Evolutionary conservation across 1,140 invertebrate genomes (phyloP).

Genomic region (Batillaria attramentaria): DNA sequence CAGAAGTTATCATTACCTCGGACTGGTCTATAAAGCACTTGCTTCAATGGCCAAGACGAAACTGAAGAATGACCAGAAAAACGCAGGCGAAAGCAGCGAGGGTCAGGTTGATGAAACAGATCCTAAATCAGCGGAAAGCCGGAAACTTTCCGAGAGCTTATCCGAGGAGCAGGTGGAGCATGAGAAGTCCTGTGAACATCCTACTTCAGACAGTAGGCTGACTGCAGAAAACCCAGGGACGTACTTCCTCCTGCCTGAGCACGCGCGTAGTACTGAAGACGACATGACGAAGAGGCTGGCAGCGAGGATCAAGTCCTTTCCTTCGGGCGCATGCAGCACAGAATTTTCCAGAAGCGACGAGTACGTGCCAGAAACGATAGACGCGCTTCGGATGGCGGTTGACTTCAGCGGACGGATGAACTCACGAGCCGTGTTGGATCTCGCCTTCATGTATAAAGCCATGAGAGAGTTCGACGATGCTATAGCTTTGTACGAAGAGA

Average conservation of each 20-base stretch:
- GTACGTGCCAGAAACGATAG: background rate
- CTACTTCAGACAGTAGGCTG: background rate
- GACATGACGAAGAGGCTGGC: no score
- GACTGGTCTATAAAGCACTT: slow-evolving; percentile 5
- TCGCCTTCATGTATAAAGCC: background rate
- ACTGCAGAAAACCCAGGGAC: background rate
- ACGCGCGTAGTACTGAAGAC: no score
- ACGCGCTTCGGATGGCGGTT: background rate
- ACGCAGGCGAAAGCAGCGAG: background rate
- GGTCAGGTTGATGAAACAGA: background rate
- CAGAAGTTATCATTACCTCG: background rate
- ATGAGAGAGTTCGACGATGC: background rate
- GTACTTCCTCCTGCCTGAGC: no score
- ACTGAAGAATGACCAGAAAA: background rate
- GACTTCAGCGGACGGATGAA: slow-evolving; percentile 3
- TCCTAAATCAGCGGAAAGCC: no score
- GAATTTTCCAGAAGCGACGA: background rate
- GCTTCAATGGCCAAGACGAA: background rate
- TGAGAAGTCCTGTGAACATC: background rate
- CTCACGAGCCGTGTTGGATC: slow-evolving; percentile 6
- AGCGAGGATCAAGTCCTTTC: no score
- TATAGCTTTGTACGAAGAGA: background rate
- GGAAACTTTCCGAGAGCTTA: background rate
- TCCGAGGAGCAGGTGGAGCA: background rate
- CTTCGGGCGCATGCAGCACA: background rate